phyloP scores from a whole-genome alignment of 2,888 invertebrate species.

The Cerastis leucographa region DNA sequence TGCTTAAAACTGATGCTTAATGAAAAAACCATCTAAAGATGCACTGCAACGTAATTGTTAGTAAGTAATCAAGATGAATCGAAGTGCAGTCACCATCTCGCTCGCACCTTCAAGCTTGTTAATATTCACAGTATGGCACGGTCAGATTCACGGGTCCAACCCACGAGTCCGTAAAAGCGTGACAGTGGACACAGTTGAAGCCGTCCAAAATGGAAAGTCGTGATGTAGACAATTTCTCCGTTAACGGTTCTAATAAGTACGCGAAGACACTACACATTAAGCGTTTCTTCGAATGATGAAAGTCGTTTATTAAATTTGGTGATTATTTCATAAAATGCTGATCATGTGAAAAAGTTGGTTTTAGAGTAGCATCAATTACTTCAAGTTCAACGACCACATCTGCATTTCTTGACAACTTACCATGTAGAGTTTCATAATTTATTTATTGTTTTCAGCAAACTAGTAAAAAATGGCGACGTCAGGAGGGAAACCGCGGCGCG shows the following conservation, averaged over 20 bases:
- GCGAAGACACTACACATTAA: conserved; percentile 35
- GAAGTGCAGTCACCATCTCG: neutral
- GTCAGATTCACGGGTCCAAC: conserved; percentile 56
- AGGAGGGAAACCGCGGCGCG: conserved; percentile 92
- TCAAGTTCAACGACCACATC: neutral
- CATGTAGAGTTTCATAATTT: neutral
- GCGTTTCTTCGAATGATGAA: conserved; percentile 22
- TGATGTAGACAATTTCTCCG: conserved; percentile 63
- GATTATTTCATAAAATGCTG: conserved; percentile 1
- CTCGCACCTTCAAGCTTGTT: conserved; percentile 25
- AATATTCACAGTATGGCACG: conserved; percentile 34
- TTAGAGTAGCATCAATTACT: neutral
- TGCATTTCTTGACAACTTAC: neutral
- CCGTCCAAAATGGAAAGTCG: conserved; percentile 69
- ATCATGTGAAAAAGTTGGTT: neutral
- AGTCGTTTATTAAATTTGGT: conserved; percentile 2
- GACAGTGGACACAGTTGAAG: conserved; percentile 60
- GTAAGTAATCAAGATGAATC: neutral
- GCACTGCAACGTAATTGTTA: neutral
- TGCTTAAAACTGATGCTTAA: neutral
- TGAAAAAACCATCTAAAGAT: neutral
- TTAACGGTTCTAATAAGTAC: conserved; percentile 49
- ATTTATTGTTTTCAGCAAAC: conserved; percentile 71
- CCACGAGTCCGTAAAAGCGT: conserved; percentile 70
- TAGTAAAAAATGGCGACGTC: conserved; percentile 91